Base-by-base conservation (phyloP, 1,140 invertebrate genomes). In the Sipha flava region DNA sequence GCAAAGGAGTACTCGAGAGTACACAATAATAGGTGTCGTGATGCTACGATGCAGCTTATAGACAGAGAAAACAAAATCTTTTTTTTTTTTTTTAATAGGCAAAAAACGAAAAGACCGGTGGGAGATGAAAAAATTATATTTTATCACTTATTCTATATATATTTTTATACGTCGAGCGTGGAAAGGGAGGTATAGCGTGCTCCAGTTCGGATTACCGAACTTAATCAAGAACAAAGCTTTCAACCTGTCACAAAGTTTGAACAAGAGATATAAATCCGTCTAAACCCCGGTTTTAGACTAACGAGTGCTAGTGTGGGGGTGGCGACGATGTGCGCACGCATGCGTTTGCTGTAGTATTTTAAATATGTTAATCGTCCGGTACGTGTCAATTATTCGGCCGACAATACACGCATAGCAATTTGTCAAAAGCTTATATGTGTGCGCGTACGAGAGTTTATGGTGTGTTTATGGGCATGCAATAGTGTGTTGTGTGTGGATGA, bases 211-310 rank as follows among this genome's bases (percentile, higher is more conserved):
- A 70, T 70, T 70, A 70, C 66, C 10, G 40, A 70, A 57, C 73
- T 77, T 77, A 77, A 77, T 77, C 73, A 57, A 40, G 34, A 40
- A 18, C 73, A 59, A 57, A 77, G 73, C 73, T 59, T 54, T 54
- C 52, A 34, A 59, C 49, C 73, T 54, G 49, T 77, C 73, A 77
- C 73, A 77, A 77, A 77, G 73, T 77, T 57, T 57, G 47, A 57
- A 77, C 73, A 70, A 70, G 73, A 49, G 21, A 57, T 40, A 77
- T 77, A 77, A 77, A 77, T 77, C 73, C 73, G 34, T 77, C 73
- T 59, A 59, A 77, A 77, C 21, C 52, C 49, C 21, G 52, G 73
- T 52, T 77, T 77, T 77, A 75, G 49, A 75, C 70, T 52, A 77
- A 54, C 66, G 37, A 66, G 34, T 10, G 37, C 59, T 37, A n/a